Conservation (phyloP, 2,797 vertebrate species). For the Hippopotamyrus pictus region DNA sequence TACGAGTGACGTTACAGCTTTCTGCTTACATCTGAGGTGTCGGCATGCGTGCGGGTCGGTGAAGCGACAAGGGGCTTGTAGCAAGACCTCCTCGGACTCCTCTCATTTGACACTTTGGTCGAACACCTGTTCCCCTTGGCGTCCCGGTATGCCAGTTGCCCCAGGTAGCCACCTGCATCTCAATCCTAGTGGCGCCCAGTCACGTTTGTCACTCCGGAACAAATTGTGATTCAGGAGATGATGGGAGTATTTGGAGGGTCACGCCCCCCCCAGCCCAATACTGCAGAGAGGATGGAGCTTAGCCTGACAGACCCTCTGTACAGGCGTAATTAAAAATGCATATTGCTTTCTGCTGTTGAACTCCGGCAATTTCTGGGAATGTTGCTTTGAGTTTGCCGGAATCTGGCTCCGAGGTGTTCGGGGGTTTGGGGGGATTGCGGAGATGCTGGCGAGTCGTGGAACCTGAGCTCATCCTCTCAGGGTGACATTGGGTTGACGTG, state of each 20-base stretch:
- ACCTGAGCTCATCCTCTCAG: not conserved
- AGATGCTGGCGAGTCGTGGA: not conserved
- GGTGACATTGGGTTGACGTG: not conserved
- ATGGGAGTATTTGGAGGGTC: constrained; percentile 5
- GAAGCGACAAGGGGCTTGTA: not conserved
- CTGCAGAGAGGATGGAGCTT: not conserved
- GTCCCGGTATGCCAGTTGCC: not conserved
- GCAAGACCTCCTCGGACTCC: not conserved
- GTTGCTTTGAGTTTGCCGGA: not conserved
- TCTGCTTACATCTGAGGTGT: not conserved
- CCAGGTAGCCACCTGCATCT: not conserved
- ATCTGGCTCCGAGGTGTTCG: not conserved
- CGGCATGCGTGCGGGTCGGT: not conserved
- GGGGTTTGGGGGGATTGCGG: not conserved
- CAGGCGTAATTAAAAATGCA: constrained; percentile 11
- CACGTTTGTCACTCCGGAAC: not conserved
- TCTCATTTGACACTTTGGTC: not conserved
- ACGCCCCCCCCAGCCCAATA: not conserved
- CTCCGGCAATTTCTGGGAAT: not conserved
- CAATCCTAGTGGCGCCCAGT: not conserved
- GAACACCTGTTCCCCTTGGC: not conserved
- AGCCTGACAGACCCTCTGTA: not conserved
- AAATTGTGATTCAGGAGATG: constrained; percentile 11
- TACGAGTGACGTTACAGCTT: not conserved
- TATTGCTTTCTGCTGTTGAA: not conserved